These are phyloP conservation scores for Haliclystus octoradiatus DNA, from an alignment of 30 jellyfish, hydroid and myxozoan genomes.

Conservation along the genomic window DNA sequence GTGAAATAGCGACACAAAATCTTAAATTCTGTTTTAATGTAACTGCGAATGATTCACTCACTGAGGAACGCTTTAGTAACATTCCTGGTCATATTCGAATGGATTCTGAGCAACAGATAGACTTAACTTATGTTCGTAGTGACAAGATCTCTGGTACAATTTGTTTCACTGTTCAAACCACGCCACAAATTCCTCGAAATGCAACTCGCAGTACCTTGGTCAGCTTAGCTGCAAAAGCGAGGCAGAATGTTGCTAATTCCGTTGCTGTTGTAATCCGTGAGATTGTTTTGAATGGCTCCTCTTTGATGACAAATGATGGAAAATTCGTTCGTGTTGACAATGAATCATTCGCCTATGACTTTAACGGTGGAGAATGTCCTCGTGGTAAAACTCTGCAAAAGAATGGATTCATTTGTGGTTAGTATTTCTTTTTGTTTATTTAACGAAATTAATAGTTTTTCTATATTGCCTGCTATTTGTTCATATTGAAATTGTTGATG, in stretches of 20 bases:
- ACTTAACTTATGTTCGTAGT: background rate
- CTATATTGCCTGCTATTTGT: background rate
- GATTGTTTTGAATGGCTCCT: background rate
- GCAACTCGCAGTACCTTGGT: background rate
- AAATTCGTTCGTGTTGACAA: constrained; percentile 6
- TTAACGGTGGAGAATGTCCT: constrained; percentile 4
- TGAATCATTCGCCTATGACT: constrained; percentile 7
- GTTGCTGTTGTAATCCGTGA: background rate
- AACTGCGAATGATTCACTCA: background rate
- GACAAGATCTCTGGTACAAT: background rate
- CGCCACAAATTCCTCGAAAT: background rate
- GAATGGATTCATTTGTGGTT: constrained; percentile 25
- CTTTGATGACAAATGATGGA: constrained; percentile 1
- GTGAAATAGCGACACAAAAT: background rate
- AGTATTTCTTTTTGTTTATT: constrained; percentile 1
- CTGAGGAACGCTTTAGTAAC: background rate
- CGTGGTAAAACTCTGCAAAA: background rate
- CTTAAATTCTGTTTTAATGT: constrained; percentile 1
- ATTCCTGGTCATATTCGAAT: background rate
- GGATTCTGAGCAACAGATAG: background rate
- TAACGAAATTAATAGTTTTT: too few species aligned
- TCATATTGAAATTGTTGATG: background rate
- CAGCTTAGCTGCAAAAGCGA: constrained; percentile 8
- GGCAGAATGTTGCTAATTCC: constrained; percentile 12
- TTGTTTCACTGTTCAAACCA: background rate